Conservation (phyloP, 2,888 invertebrate species). For the Pharmacophagus antenor region DNA sequence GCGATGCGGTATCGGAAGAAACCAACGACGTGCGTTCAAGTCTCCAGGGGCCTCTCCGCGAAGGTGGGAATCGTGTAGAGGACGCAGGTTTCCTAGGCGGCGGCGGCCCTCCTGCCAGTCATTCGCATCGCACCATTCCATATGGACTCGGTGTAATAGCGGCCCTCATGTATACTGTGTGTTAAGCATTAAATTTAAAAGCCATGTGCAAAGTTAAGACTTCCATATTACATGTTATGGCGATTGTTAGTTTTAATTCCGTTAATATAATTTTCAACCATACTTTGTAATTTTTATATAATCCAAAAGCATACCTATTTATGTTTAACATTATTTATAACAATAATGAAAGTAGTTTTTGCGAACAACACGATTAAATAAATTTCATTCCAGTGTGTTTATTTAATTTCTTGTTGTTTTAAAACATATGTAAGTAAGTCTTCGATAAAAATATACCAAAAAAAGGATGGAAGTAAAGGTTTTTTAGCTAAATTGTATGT, state of each 20-base stretch:
- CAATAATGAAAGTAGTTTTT: neutral
- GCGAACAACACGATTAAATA: neutral
- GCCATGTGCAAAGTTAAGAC: constrained; percentile 56
- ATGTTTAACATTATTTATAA: neutral
- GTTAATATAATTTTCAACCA: neutral
- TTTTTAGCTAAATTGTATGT: constrained; percentile 7
- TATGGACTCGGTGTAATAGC: constrained; percentile 64
- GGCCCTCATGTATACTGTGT: constrained; percentile 56
- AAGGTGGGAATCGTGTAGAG: constrained; percentile 77
- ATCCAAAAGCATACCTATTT: neutral
- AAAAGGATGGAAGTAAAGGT: neutral
- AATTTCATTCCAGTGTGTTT: neutral
- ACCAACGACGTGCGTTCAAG: constrained; percentile 82
- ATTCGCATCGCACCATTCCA: constrained; percentile 46
- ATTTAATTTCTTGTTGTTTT: neutral
- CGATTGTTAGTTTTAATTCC: neutral
- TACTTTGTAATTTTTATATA: neutral
- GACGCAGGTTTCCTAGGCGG: constrained; percentile 71
- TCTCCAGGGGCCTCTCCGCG: constrained; percentile 84
- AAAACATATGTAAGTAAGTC: neutral
- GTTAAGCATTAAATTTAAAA: constrained; percentile 61
- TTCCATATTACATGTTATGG: constrained; percentile 13
- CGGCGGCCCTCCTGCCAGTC: constrained; percentile 50
- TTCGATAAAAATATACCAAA: neutral
- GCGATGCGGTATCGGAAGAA: constrained; percentile 61